Evolutionary conservation across 2,888 invertebrate species (phyloP), one percentile per base, ranked within the genome.

Genomic region (Drymonia ruficornis): DNA sequence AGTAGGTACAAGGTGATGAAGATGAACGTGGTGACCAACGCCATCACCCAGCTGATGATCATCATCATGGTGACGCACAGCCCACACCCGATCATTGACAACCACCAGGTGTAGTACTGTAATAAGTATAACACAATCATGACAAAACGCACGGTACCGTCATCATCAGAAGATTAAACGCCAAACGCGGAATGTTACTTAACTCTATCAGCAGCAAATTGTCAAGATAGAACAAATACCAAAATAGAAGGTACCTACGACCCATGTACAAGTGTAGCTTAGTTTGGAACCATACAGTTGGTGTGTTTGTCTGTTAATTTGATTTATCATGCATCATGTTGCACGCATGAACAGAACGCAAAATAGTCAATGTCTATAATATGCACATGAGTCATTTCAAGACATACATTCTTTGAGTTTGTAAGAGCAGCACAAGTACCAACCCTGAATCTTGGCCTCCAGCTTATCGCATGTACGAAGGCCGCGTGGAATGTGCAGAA

Each of bases 401-500:
- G 7, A 23, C 4, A 23, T 6, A 23, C 3, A 23, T 23, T 2
- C 1, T 23, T 23, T 2, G 4, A 2, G 23, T 23, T 23, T 7
- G 23, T 23, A 23, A 23, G 7, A 23, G 23, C 23, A 23, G 23
- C 7, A 0, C 23, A 23, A 23, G 9, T n/a, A 60, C 81, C 88
- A 93, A 97, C 97, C 89, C 94, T 95, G 83, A 97, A 97, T 0
- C 96, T 96, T 34, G 97, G 97, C 56, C 97, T 93, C 97, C 97
- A 97, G 23, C 96, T 97, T 23, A 97, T 89, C 0, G 97, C 96
- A 65, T 97, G 96, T 40, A 97, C 95, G 44, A 98, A 93, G 1
- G 97, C 97, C 0, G 97, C 98, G 85, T 98, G 98, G 90, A 98
- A 98, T 12, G 98, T 98, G 82, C 98, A 97, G 89, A 97, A 98